Conservation (phyloP, 2,113 vertebrate species). For the Rhea americana region DNA sequence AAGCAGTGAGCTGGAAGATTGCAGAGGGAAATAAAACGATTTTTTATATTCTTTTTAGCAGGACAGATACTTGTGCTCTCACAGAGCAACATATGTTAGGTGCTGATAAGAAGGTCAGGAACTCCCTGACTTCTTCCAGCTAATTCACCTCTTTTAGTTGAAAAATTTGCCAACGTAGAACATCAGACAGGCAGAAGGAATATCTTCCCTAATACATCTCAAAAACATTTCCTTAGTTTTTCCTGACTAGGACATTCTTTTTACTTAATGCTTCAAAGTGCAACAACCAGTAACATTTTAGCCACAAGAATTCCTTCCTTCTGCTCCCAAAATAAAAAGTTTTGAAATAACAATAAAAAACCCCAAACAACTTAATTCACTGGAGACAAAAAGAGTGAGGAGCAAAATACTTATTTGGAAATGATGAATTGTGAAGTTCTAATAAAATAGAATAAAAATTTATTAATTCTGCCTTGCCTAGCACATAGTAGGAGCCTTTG, state of each 20-base stretch:
- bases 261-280: background rate
- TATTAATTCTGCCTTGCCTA: conserved; percentile 11
- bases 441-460: background rate
- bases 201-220: background rate
- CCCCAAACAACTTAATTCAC: background rate
- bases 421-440: background rate
- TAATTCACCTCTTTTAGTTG: background rate
- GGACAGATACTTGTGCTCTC: background rate
- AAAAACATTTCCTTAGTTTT: background rate
- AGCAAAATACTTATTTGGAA: background rate
- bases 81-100: background rate
- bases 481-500: background rate
- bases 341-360: background rate
- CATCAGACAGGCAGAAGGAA: background rate
- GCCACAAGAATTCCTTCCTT: background rate
- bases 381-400: background rate
- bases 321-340: background rate
- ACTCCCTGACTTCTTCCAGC: background rate
- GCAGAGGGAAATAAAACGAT: background rate
- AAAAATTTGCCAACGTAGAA: background rate
- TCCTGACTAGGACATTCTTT: background rate
- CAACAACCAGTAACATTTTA: background rate
- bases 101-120: background rate
- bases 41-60: background rate
- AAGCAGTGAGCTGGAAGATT: background rate